These are phyloP conservation scores for Catamblyrhynchus diadema DNA, from an alignment of 2,797 vertebrate genomes.

Conservation along the genomic window DNA sequence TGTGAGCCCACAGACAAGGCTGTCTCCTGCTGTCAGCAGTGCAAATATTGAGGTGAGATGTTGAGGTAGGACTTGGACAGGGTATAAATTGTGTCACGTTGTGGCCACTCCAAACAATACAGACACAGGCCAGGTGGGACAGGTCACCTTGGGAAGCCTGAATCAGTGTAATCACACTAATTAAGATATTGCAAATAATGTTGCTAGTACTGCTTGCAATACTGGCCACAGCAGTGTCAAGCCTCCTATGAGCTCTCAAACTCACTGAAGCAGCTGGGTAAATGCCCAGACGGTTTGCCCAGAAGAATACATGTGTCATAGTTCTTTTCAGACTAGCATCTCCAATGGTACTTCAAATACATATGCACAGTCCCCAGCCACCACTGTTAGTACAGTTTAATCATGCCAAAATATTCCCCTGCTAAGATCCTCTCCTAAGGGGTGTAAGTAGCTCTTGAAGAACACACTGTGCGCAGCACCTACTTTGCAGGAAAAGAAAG, in stretches of 20 bases:
- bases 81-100: not conserved
- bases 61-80: not conserved
- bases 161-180: not conserved
- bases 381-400: not conserved
- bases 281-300: not conserved
- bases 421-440: not conserved
- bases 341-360: not conserved
- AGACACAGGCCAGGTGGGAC: not conserved
- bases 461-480: not conserved
- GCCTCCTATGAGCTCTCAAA: not conserved
- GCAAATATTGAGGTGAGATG: not conserved
- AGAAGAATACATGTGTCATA: not conserved
- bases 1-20: not conserved
- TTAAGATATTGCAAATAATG: not conserved
- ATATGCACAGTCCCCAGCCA: not conserved
- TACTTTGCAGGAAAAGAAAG: conserved; percentile 24
- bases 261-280: not conserved
- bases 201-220: not conserved
- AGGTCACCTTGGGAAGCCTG: not conserved
- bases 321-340: not conserved
- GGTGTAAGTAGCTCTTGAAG: not conserved
- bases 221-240: not conserved
- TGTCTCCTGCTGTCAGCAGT: not conserved
- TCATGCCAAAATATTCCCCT: not conserved
- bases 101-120: not conserved